These are phyloP conservation scores for Trissolcus basalis DNA, from an alignment of 1,140 invertebrate genomes.

Conservation along the genomic window DNA sequence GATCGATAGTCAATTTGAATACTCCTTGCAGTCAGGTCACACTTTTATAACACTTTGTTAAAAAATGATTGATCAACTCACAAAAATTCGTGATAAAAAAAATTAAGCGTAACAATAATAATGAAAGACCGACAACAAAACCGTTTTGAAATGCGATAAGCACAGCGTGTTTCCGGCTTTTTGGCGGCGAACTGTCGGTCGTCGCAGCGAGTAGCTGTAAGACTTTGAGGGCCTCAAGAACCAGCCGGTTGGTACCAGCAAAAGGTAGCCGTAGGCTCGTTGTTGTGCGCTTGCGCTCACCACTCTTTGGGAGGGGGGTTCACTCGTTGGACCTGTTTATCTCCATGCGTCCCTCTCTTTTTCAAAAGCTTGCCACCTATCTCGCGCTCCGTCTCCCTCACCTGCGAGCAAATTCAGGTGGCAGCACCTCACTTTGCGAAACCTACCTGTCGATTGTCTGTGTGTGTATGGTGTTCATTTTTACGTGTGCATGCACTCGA, in stretches of 20 bases:
- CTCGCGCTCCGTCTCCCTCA: conserved; percentile 40
- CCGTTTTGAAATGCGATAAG: conserved; percentile 10
- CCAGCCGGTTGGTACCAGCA: conserved; percentile 45
- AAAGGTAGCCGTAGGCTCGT: conserved; percentile 47
- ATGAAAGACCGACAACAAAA: too few relatives aligned
- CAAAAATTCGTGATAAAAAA: neutral
- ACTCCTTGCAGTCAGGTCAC: conserved; percentile 4
- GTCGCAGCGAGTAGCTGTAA: conserved; percentile 45
- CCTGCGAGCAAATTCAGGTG: conserved; percentile 65
- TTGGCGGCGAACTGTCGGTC: conserved; percentile 44
- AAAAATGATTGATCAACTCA: neutral
- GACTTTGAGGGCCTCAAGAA: conserved; percentile 65
- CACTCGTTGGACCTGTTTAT: conserved; percentile 61
- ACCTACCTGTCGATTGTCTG: conserved; percentile 34
- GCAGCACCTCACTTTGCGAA: conserved; percentile 64
- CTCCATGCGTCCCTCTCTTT: conserved; percentile 27
- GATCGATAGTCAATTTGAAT: conserved; percentile 20
- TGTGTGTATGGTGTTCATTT: neutral
- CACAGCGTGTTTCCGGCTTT: conserved; percentile 40
- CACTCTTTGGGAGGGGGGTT: conserved; percentile 27
- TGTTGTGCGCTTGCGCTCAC: conserved; percentile 34
- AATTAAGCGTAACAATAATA: too few relatives aligned
- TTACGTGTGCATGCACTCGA: conserved; percentile 9
- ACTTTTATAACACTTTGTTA: conserved; percentile 10
- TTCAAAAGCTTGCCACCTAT: conserved; percentile 8